Conservation (phyloP, 92 coral and sea anemone genomes). For the Parazoanthus swiftii region DNA sequence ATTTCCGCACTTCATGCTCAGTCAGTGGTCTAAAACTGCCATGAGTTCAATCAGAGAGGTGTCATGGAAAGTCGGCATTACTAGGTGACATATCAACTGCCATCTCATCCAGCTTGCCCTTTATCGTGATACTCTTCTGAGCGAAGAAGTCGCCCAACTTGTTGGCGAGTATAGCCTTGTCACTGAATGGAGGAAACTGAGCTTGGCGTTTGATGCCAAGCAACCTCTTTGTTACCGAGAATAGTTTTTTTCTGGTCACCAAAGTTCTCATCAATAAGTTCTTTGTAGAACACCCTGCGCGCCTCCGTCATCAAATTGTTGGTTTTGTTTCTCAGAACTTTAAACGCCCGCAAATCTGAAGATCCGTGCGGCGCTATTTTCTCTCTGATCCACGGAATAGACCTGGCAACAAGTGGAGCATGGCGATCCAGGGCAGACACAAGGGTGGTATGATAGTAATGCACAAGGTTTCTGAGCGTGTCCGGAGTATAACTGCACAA, state of each 20-base stretch:
- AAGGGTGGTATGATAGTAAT: constrained; percentile 13
- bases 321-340: constrained; percentile 12
- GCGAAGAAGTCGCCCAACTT: constrained; percentile 55
- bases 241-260: constrained; percentile 40
- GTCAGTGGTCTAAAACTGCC: constrained; percentile 33
- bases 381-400: constrained; percentile 44
- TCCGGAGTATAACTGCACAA: constrained; percentile 36
- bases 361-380: constrained; percentile 36
- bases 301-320: constrained; percentile 28
- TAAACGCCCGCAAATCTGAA: constrained; percentile 27
- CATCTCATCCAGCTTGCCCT: constrained; percentile 33
- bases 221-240: constrained; percentile 35
- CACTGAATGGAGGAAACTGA: constrained; percentile 32
- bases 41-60: constrained; percentile 22
- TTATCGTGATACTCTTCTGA: constrained; percentile 48
- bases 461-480: constrained; percentile 11
- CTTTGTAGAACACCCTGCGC: constrained; percentile 41
- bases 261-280: constrained; percentile 38
- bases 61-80: constrained; percentile 4
- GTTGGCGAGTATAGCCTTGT: constrained; percentile 46
- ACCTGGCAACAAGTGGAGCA: constrained; percentile 30
- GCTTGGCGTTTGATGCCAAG: constrained; percentile 27
- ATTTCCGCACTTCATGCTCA: constrained; percentile 24
- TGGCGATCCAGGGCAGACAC: constrained; percentile 38
- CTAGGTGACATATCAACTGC: not conserved